These are phyloP conservation scores for Ceratothoa steindachneri DNA, from an alignment of 2,888 invertebrate species.

Conservation along the genomic window DNA sequence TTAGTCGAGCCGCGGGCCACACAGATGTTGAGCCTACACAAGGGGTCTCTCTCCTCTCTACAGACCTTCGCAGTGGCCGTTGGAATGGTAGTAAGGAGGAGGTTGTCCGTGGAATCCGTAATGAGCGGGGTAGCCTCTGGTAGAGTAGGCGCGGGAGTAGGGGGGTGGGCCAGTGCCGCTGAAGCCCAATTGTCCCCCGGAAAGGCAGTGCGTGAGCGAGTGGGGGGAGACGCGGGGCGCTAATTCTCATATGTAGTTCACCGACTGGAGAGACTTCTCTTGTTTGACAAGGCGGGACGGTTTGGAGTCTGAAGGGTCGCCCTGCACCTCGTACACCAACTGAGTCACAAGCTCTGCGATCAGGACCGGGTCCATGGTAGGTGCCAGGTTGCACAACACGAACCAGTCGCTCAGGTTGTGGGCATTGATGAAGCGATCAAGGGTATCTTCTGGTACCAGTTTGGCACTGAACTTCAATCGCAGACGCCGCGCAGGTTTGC, in stretches of 20 bases:
- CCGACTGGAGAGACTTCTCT: conserved; percentile 47
- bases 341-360: conserved; percentile 47
- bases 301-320: conserved; percentile 44
- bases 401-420: conserved; percentile 47
- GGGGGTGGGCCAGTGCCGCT: conserved; percentile 32
- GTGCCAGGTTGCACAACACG: conserved; percentile 45
- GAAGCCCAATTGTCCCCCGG: conserved; percentile 40
- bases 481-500: conserved; percentile 45
- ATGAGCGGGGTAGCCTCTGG: conserved; percentile 26
- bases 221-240: conserved; percentile 47
- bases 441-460: conserved; percentile 44
- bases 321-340: conserved; percentile 47
- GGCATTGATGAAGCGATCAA: conserved; percentile 46
- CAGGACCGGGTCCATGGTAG: conserved; percentile 47
- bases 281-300: conserved; percentile 47
- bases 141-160: conserved; percentile 24
- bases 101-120: conserved; percentile 21
- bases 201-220: conserved; percentile 48
- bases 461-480: conserved; percentile 47
- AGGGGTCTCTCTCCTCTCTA: conserved; percentile 14
- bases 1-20: conserved; percentile 33
- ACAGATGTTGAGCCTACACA: conserved; percentile 14
- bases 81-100: conserved; percentile 16
- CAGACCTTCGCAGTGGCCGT: conserved; percentile 43
- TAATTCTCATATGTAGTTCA: conserved; percentile 48